Evolutionary conservation across 2,113 vertebrate genomes (phyloP).

Genomic region (Zapus hudsonius): DNA sequence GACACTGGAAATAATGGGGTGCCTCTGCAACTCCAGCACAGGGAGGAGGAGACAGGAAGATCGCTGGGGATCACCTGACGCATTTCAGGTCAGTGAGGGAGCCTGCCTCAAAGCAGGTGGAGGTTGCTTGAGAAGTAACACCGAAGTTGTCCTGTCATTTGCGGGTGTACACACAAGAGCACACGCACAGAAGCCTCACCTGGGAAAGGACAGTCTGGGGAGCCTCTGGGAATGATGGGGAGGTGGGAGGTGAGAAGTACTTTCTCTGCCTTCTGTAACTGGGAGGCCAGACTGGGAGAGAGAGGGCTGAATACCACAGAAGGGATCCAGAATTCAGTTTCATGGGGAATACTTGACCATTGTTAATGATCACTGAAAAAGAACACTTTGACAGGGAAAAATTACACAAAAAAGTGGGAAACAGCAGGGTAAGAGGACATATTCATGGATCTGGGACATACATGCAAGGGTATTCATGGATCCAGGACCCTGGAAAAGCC

Average conservation of each 20-base stretch:
- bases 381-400: background rate
- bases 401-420: background rate
- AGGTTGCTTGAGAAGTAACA: too few relatives aligned
- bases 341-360: background rate
- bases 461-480: rapidly evolving
- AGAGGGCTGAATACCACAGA: rapidly evolving
- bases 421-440: background rate
- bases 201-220: too few relatives aligned
- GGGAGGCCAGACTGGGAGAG: too few relatives aligned
- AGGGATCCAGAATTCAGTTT: background rate
- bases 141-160: too few relatives aligned
- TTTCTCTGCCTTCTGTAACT: background rate
- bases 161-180: too few relatives aligned
- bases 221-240: background rate
- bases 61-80: too few relatives aligned
- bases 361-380: background rate
- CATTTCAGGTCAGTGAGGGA: too few relatives aligned
- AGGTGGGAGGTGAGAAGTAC: background rate
- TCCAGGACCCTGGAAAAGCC: background rate
- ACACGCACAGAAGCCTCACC: too few relatives aligned
- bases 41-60: too few relatives aligned
- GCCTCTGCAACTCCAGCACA: too few relatives aligned
- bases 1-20: too few relatives aligned
- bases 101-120: too few relatives aligned
- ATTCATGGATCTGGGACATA: background rate